Evolutionary conservation across 2,113 vertebrate species (phyloP).

Genomic region (Ochotona curzoniae): DNA sequence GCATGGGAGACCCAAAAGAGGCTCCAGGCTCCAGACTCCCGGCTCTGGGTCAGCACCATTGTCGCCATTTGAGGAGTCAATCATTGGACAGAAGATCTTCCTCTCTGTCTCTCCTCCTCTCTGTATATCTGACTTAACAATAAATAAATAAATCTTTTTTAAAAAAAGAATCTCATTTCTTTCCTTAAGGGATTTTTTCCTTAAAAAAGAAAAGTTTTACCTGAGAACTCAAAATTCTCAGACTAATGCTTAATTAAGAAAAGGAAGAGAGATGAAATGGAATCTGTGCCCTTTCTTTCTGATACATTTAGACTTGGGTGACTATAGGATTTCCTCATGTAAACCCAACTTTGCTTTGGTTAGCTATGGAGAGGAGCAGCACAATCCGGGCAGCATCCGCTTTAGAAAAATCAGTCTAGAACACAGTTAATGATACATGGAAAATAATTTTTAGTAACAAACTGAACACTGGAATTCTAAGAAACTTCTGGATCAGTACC

Average conservation of each 20-base stretch:
- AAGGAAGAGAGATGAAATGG: neutral
- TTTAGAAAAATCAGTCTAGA: neutral
- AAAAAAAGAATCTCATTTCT: too few relatives aligned
- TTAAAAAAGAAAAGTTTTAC: conserved; percentile 58
- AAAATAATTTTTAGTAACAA: neutral
- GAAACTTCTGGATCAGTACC: neutral
- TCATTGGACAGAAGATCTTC: too few relatives aligned
- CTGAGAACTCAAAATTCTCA: conserved; percentile 53
- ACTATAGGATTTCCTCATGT: rapidly evolving
- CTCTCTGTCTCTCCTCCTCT: neutral
- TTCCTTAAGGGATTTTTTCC: neutral
- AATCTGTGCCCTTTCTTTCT: neutral
- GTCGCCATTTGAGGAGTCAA: too few relatives aligned
- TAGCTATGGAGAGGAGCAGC: neutral
- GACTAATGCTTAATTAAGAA: neutral
- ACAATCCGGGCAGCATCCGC: neutral
- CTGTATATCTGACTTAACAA: too few relatives aligned
- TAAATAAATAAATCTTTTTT: too few relatives aligned
- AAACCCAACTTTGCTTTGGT: neutral
- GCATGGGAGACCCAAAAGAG: too few relatives aligned
- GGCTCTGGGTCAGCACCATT: too few relatives aligned
- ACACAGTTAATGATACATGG: neutral
- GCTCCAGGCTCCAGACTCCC: too few relatives aligned
- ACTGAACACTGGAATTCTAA: neutral
- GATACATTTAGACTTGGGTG: neutral